Evolutionary conservation across 2,113 vertebrate species (phyloP), one percentile per base, ranked within the genome.

Genomic region (Ophthalmolycus amberensis): DNA sequence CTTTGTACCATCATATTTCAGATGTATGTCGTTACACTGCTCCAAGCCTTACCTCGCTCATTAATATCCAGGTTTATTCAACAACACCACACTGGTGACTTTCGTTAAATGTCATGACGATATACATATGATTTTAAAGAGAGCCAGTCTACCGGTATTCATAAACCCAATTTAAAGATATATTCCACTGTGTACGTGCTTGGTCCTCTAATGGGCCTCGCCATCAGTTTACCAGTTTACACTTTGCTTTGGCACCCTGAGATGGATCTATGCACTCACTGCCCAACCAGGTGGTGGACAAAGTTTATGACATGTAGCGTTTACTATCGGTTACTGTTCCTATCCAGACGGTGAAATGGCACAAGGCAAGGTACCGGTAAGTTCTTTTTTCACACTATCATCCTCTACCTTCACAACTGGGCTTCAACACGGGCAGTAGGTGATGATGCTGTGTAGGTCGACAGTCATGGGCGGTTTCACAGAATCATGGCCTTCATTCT

Each of bases 1-100:
- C 58, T 67, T 12, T 63, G 67, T 64, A 72, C 38, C 25, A 50
- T 44, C 76, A 64, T 44, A 76, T 64, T 77, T 40, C 27, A 56
- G 18, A 59, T 8, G 20, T 8, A 71, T 58, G 50, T 27, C 37
- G 27, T 29, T 79, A 8, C n/a, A 34, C 10, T 40, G n/a, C 22
- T 73, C 1, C 4, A 40, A 50, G 63, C 66, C 66, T 59, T 5
- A 67, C 18, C 18, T 34, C 42, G 9, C 27, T 77, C 8, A 38
- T 60, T 66, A 75, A 40, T 38, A 71, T 63, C 25, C 1, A 37
- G 7, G 59, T 25, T 56, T 27, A 71, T 66, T 71, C 40, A 65
- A 15, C 52, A 62, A 50, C 37, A 4, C 11, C 9, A 32, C 5
- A 29, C 2, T 69, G 46, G 11, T 52, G 67, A 66, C 4, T 14